Base-by-base conservation (phyloP, 2,113 vertebrate genomes). In the Zosterops lateralis region DNA sequence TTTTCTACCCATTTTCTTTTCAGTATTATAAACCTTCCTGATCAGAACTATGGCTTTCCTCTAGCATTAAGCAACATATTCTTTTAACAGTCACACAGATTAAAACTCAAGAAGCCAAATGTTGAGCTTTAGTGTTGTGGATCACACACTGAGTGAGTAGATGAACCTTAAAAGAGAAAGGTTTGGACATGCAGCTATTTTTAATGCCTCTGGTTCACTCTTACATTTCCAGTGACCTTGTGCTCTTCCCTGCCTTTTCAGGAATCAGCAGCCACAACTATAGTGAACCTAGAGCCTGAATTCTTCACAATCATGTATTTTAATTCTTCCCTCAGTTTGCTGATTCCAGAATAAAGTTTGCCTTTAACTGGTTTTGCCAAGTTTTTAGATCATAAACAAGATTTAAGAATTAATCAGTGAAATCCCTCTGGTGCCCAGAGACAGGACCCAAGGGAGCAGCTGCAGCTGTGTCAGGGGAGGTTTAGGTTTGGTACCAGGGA, bases 401-500 rank as follows among this genome's bases (percentile, higher is more conserved):
- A 50, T 31, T 32, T 54, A 84, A 17, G 61, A 87, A 78, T 62
- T 17, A 74, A 83, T 20, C 71, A 58, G n/a, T n/a, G 45, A 74
- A 89, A 60, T 53, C 44, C 24, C 24, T 53, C 19, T 38, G 76
- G 45, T 60, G 68, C 51, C 5, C 61, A 47, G 61, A 3, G 45
- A 29, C 32, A 89, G n/a, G 1, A 3, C 15, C 15, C 38, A 14
- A 42, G 32, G 28, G 28, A n/a, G 32, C 0, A 0, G 12, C 15
- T 66, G 44, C 0, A 51, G 17, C 26, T 88, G 36, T 0, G 28
- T 0, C 60, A 66, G 18, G 60, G 26, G 0, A 58, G 36, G 21
- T 0, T 36, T 0, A 28, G 26, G 17, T 0, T 24, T 51, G 51
- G 5, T 0, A 0, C 24, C 4, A 66, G 44, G 26, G 0, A 10